phyloP scores from a whole-genome alignment of 2,113 vertebrate genomes.

The Cottus gobio region DNA sequence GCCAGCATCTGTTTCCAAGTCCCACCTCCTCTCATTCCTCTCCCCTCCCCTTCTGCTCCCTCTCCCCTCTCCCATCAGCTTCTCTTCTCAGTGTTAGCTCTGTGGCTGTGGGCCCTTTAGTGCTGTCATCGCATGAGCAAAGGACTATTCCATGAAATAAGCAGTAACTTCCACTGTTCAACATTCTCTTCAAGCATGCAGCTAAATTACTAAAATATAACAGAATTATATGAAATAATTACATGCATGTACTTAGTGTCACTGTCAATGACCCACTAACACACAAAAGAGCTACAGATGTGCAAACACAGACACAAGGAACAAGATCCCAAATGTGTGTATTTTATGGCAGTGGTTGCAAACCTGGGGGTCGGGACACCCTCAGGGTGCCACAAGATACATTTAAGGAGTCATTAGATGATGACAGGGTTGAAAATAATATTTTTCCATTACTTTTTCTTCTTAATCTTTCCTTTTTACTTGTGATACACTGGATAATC shows the following conservation, averaged over 20 bases:
- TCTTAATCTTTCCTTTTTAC: not conserved
- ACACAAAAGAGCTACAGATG: not conserved
- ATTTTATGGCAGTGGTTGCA: not conserved
- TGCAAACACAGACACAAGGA: not conserved
- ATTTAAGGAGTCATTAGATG: not conserved
- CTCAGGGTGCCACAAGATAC: not conserved
- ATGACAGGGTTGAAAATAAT: too few relatives aligned
- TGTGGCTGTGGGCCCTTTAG: not conserved
- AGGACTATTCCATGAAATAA: constrained; percentile 3
- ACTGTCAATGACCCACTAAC: not conserved
- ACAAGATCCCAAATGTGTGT: not conserved
- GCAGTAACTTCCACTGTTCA: not conserved
- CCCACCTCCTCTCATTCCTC: constrained; percentile 48
- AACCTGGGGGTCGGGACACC: too few relatives aligned
- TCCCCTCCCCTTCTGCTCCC: constrained; percentile 20
- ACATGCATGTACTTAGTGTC: not conserved
- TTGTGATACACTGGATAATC: not conserved
- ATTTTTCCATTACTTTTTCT: not conserved
- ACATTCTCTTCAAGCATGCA: not conserved
- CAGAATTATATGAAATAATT: not conserved
- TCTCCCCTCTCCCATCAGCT: constrained; percentile 20
- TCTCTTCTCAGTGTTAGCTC: constrained; percentile 3
- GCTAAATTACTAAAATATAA: not conserved
- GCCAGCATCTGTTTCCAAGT: constrained; percentile 58
- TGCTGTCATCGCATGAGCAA: not conserved